A percentile compares a stretch with the other conserved stretches of the same genome.
Evolutionary conservation across 2,888 invertebrate species (phyloP).

Genomic region (Cryptus armator): DNA sequence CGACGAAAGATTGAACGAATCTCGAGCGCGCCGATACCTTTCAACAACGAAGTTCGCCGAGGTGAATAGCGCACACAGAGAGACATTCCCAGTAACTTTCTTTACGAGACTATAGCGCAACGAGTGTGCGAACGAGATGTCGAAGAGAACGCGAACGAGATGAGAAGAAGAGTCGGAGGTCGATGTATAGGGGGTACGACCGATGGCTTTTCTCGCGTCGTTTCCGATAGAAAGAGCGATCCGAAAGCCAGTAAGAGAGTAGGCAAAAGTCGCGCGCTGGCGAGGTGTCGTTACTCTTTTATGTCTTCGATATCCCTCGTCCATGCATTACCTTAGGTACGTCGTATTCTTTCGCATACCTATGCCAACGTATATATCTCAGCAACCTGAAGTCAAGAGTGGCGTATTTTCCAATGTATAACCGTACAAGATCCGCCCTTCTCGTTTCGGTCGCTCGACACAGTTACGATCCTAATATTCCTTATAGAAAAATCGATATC

Average conservation of each 20-base stretch:
- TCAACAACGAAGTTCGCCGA: slow-evolving; percentile 30
- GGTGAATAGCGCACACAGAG: background rate
- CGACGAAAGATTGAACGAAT: slow-evolving; percentile 22
- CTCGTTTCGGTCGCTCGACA: background rate
- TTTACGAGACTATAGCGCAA: slow-evolving; percentile 40
- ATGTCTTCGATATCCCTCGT: slow-evolving; percentile 48
- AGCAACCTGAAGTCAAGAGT: too few relatives aligned
- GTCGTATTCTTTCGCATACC: slow-evolving; percentile 10
- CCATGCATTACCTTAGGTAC: slow-evolving; percentile 39
- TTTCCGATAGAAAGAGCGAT: slow-evolving; percentile 45
- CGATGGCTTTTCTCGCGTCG: slow-evolving; percentile 56
- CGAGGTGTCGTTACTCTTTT: slow-evolving; percentile 53
- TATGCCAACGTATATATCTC: background rate
- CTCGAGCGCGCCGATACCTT: slow-evolving; percentile 22
- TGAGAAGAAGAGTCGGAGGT: slow-evolving; percentile 26
- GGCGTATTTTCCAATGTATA: too few relatives aligned
- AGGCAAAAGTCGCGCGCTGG: slow-evolving; percentile 26
- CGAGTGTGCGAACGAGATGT: slow-evolving; percentile 50
- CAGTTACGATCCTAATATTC: background rate
- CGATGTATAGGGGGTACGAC: slow-evolving; percentile 40
- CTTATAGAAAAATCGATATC: slow-evolving; percentile 3
- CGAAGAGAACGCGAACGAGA: slow-evolving; percentile 33
- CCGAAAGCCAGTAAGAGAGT: slow-evolving; percentile 22
- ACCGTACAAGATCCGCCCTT: too few relatives aligned
- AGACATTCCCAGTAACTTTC: slow-evolving; percentile 45